Evolutionary conservation across 2,888 invertebrate species (phyloP).

Genomic region (Pristionchus fissidentatus): DNA sequence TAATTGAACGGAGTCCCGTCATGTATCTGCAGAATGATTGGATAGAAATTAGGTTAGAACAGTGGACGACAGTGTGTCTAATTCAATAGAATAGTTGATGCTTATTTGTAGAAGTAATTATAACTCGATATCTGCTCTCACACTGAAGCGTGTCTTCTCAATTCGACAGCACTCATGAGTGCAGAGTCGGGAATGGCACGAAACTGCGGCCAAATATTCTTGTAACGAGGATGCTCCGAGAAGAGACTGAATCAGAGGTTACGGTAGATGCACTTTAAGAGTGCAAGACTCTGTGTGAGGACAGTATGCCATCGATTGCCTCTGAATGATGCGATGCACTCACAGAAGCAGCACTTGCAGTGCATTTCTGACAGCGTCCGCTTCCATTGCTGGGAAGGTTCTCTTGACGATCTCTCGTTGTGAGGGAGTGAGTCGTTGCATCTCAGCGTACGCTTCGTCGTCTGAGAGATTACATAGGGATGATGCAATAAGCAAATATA

Average conservation of each 20-base stretch:
- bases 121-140: slow-evolving; percentile 43
- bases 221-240: slow-evolving; percentile 71
- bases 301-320: neutral
- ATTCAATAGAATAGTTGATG: neutral
- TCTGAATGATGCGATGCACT: neutral
- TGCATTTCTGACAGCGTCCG: slow-evolving; percentile 59
- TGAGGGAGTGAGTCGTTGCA: slow-evolving; percentile 57
- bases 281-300: neutral
- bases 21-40: slow-evolving; percentile 66
- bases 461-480: slow-evolving; percentile 52
- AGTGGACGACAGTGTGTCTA: neutral
- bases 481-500: neutral
- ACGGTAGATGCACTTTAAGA: neutral
- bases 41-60: neutral
- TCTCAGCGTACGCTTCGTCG: slow-evolving; percentile 59
- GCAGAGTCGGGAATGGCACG: slow-evolving; percentile 71
- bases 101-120: neutral
- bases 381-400: slow-evolving; percentile 61
- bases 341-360: slow-evolving; percentile 65
- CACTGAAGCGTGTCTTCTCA: slow-evolving; percentile 61
- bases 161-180: slow-evolving; percentile 68
- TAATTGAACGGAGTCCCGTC: slow-evolving; percentile 67
- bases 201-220: slow-evolving; percentile 73
- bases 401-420: slow-evolving; percentile 62
- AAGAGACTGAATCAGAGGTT: slow-evolving; percentile 62